Evolutionary conservation across 2,797 vertebrate genomes (phyloP).

Genomic region (Oreochromis mossambicus): DNA sequence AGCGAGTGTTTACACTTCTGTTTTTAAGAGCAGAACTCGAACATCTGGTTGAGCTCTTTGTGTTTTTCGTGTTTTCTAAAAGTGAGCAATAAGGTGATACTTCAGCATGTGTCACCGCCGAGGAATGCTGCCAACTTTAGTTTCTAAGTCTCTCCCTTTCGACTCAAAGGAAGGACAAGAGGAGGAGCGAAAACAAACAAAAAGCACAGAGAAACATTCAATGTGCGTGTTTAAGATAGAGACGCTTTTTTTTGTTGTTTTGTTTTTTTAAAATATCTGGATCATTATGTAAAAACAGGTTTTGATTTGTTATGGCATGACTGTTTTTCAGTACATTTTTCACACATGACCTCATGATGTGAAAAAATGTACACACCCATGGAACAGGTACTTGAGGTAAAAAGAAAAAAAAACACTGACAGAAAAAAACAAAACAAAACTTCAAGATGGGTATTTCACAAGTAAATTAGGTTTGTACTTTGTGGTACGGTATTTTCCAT

Average conservation of each 20-base stretch:
- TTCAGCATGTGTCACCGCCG: conserved; percentile 38
- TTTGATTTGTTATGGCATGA: conserved; percentile 92
- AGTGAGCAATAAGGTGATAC: conserved; percentile 53
- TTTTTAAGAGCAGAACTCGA: conserved; percentile 14
- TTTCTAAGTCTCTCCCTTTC: conserved; percentile 51
- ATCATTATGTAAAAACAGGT: conserved; percentile 89
- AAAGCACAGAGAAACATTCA: conserved; percentile 47
- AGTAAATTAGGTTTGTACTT: conserved; percentile 13
- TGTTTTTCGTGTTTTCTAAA: conserved; percentile 22
- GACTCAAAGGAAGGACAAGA: conserved; percentile 41
- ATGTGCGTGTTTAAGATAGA: conserved; percentile 51
- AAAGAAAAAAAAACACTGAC: conserved; percentile 24
- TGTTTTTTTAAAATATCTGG: conserved; percentile 54
- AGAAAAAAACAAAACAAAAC: conserved; percentile 29
- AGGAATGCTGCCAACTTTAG: conserved; percentile 65
- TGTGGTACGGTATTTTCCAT: conserved; percentile 41
- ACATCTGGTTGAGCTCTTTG: conserved; percentile 47
- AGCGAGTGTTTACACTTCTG: not conserved
- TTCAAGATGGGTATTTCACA: conserved; percentile 47
- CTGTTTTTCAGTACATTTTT: conserved; percentile 98
- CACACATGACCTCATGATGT: conserved; percentile 86
- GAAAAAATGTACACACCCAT: conserved; percentile 84
- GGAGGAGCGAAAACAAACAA: conserved; percentile 38
- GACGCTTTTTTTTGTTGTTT: not conserved
- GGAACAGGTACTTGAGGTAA: conserved; percentile 79